Evolutionary conservation across 2,888 invertebrate species (phyloP), one percentile per base, ranked within the genome.

Genomic region (Platycheirus rosarum): DNA sequence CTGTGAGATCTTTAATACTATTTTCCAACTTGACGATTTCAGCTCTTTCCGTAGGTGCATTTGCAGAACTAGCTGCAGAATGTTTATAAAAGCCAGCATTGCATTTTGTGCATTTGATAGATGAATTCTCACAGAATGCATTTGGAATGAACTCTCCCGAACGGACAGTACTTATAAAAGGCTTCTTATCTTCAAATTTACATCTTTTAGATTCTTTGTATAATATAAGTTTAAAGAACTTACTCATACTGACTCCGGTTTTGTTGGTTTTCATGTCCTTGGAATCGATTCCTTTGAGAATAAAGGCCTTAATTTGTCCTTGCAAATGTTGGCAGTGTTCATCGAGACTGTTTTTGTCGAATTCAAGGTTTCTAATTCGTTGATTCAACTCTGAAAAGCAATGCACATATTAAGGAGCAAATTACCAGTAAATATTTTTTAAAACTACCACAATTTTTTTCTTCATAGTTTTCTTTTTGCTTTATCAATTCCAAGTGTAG

Each of bases 401-500:
- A 8, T 1, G 11, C 11, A 16, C 16, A 7, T 23, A 4, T 23
- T 23, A 23, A 4, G 23, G 6, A 23, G 23, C 23, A 23, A 23
- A n/a, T n/a, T n/a, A n/a, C n/a, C n/a, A n/a, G n/a, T n/a, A n/a
- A n/a, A n/a, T n/a, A n/a, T 18, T 18, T 44, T 8, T 8, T 37
- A 18, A 1, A 23, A 82, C 74, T 89, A 92, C 92, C 92, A 88
- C 89, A 91, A 87, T 93, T 89, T 85, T 92, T 89, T 90, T 92
- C 92, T 86, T 94, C 91, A 89, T 92, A 92, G 84, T 93, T 92
- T 87, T 96, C 95, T 86, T 93, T 93, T 53, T 93, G 90, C 86
- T 93, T 92, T 70, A 95, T 91, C 73, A 94, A 91, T 86, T 95
- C 93, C 85, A 92, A 90, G 88, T 96, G 94, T 57, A 96, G 90